Evolutionary conservation across 1,140 invertebrate genomes (phyloP), one percentile per base, ranked within the genome.

Genomic region (Aphelinus certus): DNA sequence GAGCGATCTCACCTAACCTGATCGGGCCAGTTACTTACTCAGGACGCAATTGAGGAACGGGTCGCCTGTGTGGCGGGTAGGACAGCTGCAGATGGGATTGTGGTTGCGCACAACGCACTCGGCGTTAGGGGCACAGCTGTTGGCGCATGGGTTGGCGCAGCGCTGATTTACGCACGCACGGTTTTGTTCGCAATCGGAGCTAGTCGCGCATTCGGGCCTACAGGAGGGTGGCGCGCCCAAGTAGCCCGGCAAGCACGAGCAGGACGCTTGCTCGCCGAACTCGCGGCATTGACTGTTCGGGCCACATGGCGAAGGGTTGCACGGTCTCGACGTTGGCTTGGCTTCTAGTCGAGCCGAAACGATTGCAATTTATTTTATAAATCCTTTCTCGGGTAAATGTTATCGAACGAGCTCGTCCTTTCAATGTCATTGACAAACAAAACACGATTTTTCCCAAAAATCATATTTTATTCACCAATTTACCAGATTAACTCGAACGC

Each of bases 71-170:
- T 90, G 91, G 72, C 84, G 85, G 65, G 79, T 75, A 51, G 88
- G 88, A 78, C 92, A 93, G 74, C 89, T 91, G 82, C 93, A 94
- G 74, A 91, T 90, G 26, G 91, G 90, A 79, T 91, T 91, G 74
- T 92, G 91, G 78, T 91, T 91, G 45, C 89, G 86, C 0, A 90
- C 88, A 71, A 88, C 80, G 73, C 92, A 93, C 48, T 87, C 79
- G 1, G 92, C 90, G 75, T 90, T 90, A 47, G 91, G 87, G 48
- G 93, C 93, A 77, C 94, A 95, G 6, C 92, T 92, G 60, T 93
- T 93, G 7, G 91, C 89, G 81, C 95, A 96, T 5, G 95, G 94
- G 81, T 96, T 92, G 64, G 91, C 89, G 81, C 95, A 96, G 82
- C 92, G 94, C 67, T 92, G 91, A 57, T 92, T 91, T 26, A 95